Evolutionary conservation across 2,888 invertebrate species (phyloP).

Genomic region (Nymphalis polychloros): DNA sequence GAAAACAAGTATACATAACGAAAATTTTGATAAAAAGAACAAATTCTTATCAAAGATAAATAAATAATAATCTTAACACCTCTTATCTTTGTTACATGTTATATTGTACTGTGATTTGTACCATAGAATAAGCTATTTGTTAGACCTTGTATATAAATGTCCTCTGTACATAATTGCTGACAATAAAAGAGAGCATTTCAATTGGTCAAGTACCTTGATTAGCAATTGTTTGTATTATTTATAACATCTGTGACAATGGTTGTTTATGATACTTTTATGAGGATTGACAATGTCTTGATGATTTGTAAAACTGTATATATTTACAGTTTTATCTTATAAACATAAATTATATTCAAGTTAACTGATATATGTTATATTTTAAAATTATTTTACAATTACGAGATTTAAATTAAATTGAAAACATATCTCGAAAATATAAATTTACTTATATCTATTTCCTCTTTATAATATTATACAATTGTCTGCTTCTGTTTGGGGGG

Average conservation of each 20-base stretch:
- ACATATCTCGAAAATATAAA: no score
- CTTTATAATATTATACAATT: no score
- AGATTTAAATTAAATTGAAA: no score
- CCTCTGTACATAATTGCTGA: slow-evolving; percentile 22
- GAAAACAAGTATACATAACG: slow-evolving; percentile 5
- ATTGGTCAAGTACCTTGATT: slow-evolving; percentile 30
- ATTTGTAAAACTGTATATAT: neutral
- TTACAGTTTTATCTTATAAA: no score
- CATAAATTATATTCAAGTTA: no score
- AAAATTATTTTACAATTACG: no score
- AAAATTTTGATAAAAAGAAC: slow-evolving; percentile 25
- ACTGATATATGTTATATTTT: no score
- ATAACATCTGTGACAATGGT: slow-evolving; percentile 24
- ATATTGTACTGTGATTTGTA: slow-evolving; percentile 20
- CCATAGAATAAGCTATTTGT: slow-evolving; percentile 11
- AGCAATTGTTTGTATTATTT: slow-evolving; percentile 19
- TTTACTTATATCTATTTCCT: no score
- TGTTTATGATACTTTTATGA: slow-evolving; percentile 30
- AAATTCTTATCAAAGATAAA: slow-evolving; percentile 32
- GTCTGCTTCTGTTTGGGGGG: no score
- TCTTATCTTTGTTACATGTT: slow-evolving; percentile 23
- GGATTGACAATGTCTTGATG: slow-evolving; percentile 16
- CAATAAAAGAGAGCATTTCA: slow-evolving; percentile 32
- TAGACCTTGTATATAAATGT: slow-evolving; percentile 15
- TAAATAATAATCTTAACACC: slow-evolving; percentile 23